These are phyloP conservation scores for Epistrophe eligans DNA, from an alignment of 2,888 invertebrate species.

Conservation along the genomic window DNA sequence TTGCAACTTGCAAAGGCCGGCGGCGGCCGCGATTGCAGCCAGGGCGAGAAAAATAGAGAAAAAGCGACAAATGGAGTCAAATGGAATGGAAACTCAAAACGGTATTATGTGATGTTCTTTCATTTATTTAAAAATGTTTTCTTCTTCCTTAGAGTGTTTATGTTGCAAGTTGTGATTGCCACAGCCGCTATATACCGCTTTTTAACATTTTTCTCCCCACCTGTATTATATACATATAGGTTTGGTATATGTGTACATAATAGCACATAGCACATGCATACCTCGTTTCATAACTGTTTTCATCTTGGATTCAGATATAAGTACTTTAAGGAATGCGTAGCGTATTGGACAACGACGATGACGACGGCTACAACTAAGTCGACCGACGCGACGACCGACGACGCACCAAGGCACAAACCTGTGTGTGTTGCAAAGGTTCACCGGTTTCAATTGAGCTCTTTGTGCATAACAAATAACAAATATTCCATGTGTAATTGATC, in stretches of 20 bases:
- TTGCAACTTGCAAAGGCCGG: conserved; percentile 6
- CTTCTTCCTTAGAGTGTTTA: conserved; percentile 39
- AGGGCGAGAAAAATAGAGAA: conserved; percentile 62
- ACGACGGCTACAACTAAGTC: no score
- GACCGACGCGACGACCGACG: no score
- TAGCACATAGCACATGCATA: conserved; percentile 24
- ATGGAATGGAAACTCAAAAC: conserved; percentile 76
- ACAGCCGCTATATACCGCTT: conserved; percentile 17
- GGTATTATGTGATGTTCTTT: conserved; percentile 74
- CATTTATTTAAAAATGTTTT: conserved; percentile 67
- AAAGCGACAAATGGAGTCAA: conserved; percentile 74
- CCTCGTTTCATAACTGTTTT: conserved; percentile 74
- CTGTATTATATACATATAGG: conserved; percentile 2
- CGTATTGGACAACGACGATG: conserved; percentile 35
- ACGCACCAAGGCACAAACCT: conserved; percentile 33
- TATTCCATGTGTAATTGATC: conserved; percentile 74
- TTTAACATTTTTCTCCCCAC: conserved; percentile 33
- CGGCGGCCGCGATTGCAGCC: not conserved
- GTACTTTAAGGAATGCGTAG: conserved; percentile 64
- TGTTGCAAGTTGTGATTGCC: conserved; percentile 45
- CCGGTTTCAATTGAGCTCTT: conserved; percentile 67
- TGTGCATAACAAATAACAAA: conserved; percentile 68
- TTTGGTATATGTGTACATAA: not conserved
- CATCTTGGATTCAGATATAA: conserved; percentile 62
- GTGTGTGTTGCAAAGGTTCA: conserved; percentile 57